phyloP scores from a whole-genome alignment of 2,113 vertebrate genomes.

The Carlito syrichta region DNA sequence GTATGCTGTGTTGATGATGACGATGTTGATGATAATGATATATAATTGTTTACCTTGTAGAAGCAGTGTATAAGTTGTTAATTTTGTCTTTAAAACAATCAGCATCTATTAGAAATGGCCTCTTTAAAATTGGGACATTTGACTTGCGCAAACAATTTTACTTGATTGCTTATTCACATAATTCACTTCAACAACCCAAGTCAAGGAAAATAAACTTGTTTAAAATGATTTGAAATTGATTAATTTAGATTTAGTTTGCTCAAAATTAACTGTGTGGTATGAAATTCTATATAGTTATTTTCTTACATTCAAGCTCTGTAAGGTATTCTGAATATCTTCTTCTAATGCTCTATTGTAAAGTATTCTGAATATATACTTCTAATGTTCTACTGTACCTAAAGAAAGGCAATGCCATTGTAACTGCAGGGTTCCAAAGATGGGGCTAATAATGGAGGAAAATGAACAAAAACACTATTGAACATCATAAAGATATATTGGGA shows the following conservation, averaged over 20 bases:
- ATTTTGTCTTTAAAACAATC: conserved; percentile 12
- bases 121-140: not conserved
- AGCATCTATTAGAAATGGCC: not conserved
- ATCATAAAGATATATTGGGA: not conserved
- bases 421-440: conserved; percentile 20
- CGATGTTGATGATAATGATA: not conserved
- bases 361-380: conserved; percentile 18
- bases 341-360: conserved; percentile 15
- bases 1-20: not conserved
- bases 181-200: not conserved
- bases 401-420: conserved; percentile 16
- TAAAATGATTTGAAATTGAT: conserved; percentile 34
- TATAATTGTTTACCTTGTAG: not conserved
- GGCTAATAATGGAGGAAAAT: not conserved
- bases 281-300: not conserved
- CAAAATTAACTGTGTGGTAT: conserved; percentile 25
- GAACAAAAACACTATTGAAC: not conserved
- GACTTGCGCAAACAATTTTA: conserved; percentile 8
- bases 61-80: not conserved
- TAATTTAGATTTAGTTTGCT: conserved; percentile 36
- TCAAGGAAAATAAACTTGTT: conserved; percentile 12
- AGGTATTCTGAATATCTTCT: conserved; percentile 35
- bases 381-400: conserved; percentile 7
- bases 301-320: not conserved
- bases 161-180: not conserved